A percentile compares a stretch with the other conserved stretches of the same genome.
phyloP scores from a whole-genome alignment of 2,797 vertebrate species.

The Epinephelus malabaricus region DNA sequence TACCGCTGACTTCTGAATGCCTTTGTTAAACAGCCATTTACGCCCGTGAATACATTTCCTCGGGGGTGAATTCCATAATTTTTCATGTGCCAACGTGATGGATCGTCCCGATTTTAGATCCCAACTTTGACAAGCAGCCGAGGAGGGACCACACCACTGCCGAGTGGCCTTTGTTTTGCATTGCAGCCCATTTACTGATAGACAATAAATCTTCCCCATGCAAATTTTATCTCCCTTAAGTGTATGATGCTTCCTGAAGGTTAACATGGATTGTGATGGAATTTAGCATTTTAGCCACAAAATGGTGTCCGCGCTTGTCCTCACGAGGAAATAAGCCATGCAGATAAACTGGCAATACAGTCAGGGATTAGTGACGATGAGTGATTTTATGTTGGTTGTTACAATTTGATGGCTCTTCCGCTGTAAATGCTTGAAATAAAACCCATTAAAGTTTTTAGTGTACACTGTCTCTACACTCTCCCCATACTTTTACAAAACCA shows the following conservation, averaged over 20 bases:
- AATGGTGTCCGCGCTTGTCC: slow-evolving; percentile 61
- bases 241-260: slow-evolving; percentile 85
- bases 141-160: slow-evolving; percentile 64
- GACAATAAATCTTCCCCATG: slow-evolving; percentile 89
- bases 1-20: slow-evolving; percentile 82
- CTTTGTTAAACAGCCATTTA: slow-evolving; percentile 83
- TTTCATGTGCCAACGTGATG: slow-evolving; percentile 87
- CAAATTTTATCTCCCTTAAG: slow-evolving; percentile 83
- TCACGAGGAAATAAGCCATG: slow-evolving; percentile 62
- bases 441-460: slow-evolving; percentile 80
- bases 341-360: slow-evolving; percentile 74
- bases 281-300: slow-evolving; percentile 72
- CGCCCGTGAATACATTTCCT: slow-evolving; percentile 82
- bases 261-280: slow-evolving; percentile 81
- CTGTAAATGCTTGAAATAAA: slow-evolving; percentile 80
- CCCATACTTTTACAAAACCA: slow-evolving; percentile 72
- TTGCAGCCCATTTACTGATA: slow-evolving; percentile 81
- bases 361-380: slow-evolving; percentile 77
- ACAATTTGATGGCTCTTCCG: slow-evolving; percentile 80
- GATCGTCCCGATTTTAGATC: slow-evolving; percentile 87
- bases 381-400: slow-evolving; percentile 81
- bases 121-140: slow-evolving; percentile 85
- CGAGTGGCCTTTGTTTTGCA: slow-evolving; percentile 83
- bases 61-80: slow-evolving; percentile 83
- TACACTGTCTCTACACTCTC: slow-evolving; percentile 65